These are phyloP conservation scores for Panthera tigris DNA, from an alignment of 2,113 vertebrate species.

Conservation along the genomic window DNA sequence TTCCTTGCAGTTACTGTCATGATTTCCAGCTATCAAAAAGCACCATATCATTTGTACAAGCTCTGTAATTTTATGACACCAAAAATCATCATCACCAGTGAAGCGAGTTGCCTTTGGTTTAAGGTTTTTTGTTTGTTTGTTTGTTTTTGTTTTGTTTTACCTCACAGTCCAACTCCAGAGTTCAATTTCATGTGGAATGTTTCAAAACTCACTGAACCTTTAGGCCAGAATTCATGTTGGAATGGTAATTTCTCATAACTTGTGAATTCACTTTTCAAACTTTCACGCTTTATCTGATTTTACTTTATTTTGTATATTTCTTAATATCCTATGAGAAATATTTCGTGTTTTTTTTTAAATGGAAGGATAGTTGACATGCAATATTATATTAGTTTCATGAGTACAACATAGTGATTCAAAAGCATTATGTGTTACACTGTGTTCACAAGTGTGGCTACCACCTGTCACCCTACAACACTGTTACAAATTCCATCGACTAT, in stretches of 20 bases:
- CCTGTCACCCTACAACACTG: background rate
- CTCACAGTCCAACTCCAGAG: background rate
- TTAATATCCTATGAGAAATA: background rate
- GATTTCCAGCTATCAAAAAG: background rate
- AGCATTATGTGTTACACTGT: background rate
- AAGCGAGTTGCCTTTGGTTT: background rate
- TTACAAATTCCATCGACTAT: background rate
- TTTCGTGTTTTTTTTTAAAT: background rate
- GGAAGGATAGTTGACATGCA: background rate
- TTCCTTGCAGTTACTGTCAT: background rate
- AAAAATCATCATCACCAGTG: background rate
- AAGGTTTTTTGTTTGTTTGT: too few relatives aligned
- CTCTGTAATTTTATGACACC: background rate
- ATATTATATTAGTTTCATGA: background rate
- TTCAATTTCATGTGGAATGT: constrained; percentile 18
- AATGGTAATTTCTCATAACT: constrained; percentile 13
- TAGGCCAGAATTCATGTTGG: background rate
- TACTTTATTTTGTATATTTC: background rate
- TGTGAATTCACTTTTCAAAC: constrained; percentile 44
- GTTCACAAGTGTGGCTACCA: background rate
- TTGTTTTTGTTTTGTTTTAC: background rate
- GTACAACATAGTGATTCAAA: background rate
- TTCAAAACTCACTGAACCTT: constrained; percentile 38
- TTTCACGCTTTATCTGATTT: background rate
- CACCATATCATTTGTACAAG: background rate